Conservation (phyloP, 2,888 invertebrate species). For the Brenthis ino region DNA sequence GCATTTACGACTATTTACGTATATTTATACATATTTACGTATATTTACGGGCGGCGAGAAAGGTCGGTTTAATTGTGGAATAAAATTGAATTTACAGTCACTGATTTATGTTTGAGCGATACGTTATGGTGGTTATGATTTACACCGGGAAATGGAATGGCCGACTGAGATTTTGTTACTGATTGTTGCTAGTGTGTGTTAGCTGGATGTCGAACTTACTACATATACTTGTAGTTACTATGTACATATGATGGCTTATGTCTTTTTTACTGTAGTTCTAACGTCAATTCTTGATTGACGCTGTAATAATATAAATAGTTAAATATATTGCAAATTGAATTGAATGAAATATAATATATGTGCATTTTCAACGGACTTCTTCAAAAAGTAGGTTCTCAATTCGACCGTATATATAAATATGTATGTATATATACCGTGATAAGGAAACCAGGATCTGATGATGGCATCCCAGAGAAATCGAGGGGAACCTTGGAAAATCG, state of each 20-base stretch:
- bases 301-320: too few species aligned
- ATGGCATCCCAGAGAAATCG: too few species aligned
- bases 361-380: too few species aligned
- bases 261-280: background rate
- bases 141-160: slow-evolving; percentile 46
- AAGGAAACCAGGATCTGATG: too few species aligned
- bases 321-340: too few species aligned
- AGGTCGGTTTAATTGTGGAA: slow-evolving; percentile 80
- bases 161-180: slow-evolving; percentile 16
- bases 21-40: slow-evolving; percentile 77
- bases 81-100: slow-evolving; percentile 80
- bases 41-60: slow-evolving; percentile 75
- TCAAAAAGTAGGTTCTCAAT: too few species aligned
- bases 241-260: background rate
- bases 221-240: background rate
- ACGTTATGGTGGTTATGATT: slow-evolving; percentile 52
- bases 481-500: too few species aligned
- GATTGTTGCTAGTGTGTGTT: slow-evolving; percentile 6
- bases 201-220: background rate
- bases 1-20: slow-evolving; percentile 79
- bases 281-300: too few species aligned
- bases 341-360: too few species aligned
- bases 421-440: too few species aligned
- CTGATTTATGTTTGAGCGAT: slow-evolving; percentile 64
- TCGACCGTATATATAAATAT: too few species aligned